Base-by-base conservation (phyloP, 2,888 invertebrate genomes). In the Incurvaria masculella region DNA sequence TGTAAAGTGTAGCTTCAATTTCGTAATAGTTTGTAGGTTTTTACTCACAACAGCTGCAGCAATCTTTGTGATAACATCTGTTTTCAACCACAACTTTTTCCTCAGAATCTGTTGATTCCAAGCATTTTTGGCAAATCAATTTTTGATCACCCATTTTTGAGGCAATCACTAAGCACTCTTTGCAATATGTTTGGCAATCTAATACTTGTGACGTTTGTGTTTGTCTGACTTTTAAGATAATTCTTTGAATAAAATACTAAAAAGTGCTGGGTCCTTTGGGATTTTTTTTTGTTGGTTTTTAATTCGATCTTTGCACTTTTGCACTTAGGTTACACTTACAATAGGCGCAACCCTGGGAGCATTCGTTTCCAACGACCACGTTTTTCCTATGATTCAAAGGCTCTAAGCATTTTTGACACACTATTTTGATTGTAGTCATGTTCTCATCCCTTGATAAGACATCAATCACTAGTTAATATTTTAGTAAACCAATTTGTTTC, bases 291-390 rank as follows among this genome's bases (percentile, higher is more conserved):
- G n/a, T n/a, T n/a, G n/a, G n/a, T n/a, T n/a, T n/a, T n/a, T n/a
- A n/a, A n/a, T n/a, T n/a, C n/a, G n/a, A 63, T 64, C 65, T 63
- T 56, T 62, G 57, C 57, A 64, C 61, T 59, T 61, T 57, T 50
- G 57, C 55, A 56, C 57, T 60, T 57, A 53, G 53, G 48, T 52
- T 52, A 51, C 49, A 52, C 33, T 59, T 59, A 58, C 52, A 57
- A 56, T 57, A 56, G 50, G 51, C 47, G 52, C 52, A 57, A 56
- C 53, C 53, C 42, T 40, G 16, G 46, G 44, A 21, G 44, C 39
- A 48, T 33, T 41, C 45, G 42, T 3, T 47, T 23, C n/a, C n/a
- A n/a, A n/a, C n/a, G n/a, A n/a, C n/a, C n/a, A n/a, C n/a, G n/a
- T n/a, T n/a, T n/a, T n/a, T n/a, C n/a, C n/a, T n/a, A n/a, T n/a